Percentiles rank a stretch among this genome's conserved stretches.
Conservation (phyloP, 2,888 invertebrate genomes). For the Philhelius pedissequus region DNA sequence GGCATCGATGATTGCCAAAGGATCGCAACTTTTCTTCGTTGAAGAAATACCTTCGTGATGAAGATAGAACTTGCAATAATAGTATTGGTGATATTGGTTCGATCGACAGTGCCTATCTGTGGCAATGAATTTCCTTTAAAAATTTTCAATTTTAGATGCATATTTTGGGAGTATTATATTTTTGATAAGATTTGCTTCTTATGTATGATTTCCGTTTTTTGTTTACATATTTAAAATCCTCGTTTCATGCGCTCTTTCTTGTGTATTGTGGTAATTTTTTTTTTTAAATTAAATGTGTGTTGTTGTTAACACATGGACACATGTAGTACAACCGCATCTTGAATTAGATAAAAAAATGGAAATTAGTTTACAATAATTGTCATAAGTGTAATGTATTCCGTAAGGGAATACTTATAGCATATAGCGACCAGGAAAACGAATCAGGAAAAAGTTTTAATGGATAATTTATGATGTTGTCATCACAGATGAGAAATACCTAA, state of each 20-base stretch:
- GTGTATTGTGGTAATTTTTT: background rate
- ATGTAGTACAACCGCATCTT: no score
- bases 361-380: no score
- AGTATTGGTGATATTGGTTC: background rate
- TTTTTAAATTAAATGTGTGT: background rate
- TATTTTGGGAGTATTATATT: conserved; percentile 26
- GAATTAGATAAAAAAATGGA: no score
- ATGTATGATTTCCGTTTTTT: background rate
- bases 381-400: no score
- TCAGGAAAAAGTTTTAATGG: no score
- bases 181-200: background rate
- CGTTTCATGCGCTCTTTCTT: background rate
- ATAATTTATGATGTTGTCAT: no score
- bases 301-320: background rate
- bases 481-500: no score
- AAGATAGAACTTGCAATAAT: background rate
- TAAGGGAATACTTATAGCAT: no score
- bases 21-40: conserved; percentile 39
- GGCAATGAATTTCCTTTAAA: conserved; percentile 52
- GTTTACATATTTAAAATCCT: background rate
- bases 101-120: conserved; percentile 44
- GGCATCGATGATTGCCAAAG: conserved; percentile 35
- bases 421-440: no score
- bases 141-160: conserved; percentile 55
- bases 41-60: conserved; percentile 1